Conservation (phyloP, 1,140 invertebrate genomes). For the Trichonephila clavata region DNA sequence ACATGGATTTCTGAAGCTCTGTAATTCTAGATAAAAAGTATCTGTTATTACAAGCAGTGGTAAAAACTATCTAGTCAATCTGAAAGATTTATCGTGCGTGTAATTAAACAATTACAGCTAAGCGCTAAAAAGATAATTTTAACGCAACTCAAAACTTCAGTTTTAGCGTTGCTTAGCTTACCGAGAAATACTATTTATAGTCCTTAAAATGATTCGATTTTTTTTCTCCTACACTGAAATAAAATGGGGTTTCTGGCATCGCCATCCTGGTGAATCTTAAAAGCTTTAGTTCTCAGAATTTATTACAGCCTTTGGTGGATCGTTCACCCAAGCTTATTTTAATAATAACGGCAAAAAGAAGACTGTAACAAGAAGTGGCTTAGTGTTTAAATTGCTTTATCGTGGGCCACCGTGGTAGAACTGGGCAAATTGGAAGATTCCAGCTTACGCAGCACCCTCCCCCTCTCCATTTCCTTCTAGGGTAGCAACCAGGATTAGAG, state of each 20-base stretch:
- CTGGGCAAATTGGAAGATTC: slow-evolving; percentile 40
- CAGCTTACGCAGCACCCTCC: slow-evolving; percentile 16
- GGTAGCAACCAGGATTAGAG: slow-evolving; percentile 38
- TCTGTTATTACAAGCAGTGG: too few relatives aligned
- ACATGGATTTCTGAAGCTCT: too few relatives aligned
- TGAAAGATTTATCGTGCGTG: too few relatives aligned
- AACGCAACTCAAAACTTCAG: not conserved
- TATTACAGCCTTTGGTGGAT: slow-evolving; percentile 12
- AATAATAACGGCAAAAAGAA: slow-evolving; percentile 13
- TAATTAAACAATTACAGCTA: too few relatives aligned
- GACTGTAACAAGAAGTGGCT: slow-evolving; percentile 17
- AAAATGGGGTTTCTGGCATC: not conserved
- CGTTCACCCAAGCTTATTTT: slow-evolving; percentile 31
- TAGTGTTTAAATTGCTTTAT: slow-evolving; percentile 57
- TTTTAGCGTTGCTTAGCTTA: not conserved
- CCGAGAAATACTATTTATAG: not conserved
- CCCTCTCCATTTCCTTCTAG: slow-evolving; percentile 13
- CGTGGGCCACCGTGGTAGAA: slow-evolving; percentile 22
- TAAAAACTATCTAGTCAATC: too few relatives aligned
- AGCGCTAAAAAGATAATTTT: too few relatives aligned
- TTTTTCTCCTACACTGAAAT: not conserved
- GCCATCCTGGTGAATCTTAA: not conserved
- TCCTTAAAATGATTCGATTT: not conserved
- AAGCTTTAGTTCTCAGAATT: slow-evolving; percentile 1
- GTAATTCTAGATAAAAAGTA: too few relatives aligned